These are phyloP conservation scores for Anguilla anguilla DNA, from an alignment of 2,797 vertebrate genomes.

Conservation along the genomic window DNA sequence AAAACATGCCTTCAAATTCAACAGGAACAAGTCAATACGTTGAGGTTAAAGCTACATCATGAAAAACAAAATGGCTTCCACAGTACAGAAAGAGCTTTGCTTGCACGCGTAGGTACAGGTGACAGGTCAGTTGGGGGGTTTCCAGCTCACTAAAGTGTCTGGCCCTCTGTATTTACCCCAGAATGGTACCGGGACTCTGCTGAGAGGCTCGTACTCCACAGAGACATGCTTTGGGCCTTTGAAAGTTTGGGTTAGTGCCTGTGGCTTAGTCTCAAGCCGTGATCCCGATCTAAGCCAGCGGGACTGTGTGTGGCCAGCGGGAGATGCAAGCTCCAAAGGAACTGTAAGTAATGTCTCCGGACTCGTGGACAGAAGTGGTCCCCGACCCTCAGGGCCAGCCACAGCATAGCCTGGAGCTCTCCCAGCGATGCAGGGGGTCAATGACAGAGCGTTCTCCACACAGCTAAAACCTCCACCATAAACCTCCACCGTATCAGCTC, in stretches of 20 bases:
- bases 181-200: background rate
- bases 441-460: background rate
- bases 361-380: background rate
- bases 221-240: background rate
- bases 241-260: background rate
- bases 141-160: background rate
- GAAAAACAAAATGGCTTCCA: background rate
- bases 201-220: background rate
- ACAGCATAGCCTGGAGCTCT: background rate
- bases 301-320: background rate
- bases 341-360: background rate
- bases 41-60: no score
- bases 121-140: background rate
- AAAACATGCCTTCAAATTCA: background rate
- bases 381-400: background rate
- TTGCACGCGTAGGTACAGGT: background rate
- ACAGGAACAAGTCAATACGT: no score
- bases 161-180: background rate
- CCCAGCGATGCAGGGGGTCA: background rate
- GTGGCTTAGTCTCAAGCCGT: background rate
- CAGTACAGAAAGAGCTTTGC: background rate
- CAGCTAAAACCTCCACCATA: background rate
- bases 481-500: background rate
- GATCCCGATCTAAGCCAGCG: background rate
- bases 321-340: background rate